Base-by-base conservation (phyloP, 1,140 invertebrate genomes). In the Aphis gossypii region DNA sequence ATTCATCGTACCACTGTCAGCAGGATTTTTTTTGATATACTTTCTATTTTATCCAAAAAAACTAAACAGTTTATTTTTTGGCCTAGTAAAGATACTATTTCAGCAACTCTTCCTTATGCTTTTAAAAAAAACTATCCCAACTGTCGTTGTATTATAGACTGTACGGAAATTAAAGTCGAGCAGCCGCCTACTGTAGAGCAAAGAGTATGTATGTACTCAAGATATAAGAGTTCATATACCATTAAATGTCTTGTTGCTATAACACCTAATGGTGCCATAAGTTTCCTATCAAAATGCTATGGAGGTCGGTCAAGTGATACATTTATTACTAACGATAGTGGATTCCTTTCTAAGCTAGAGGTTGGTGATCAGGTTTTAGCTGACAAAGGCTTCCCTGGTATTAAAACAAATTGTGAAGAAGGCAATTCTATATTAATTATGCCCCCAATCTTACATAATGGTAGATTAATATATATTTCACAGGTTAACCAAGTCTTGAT, bases 1-100 rank as follows among this genome's bases (percentile, higher is more conserved):
- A 86, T 86, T 44, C 83, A 86, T 86, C 83, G 41, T 86, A 86
- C 41, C 83, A 86, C 83, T 44, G 83, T 44, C 83, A 86, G 83
- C 35, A 86, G 83, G 35, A 86, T 86, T 21, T 86, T 86, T 86
- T 86, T 86, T 38, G 0, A 86, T 38, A 35, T 86, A 41, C 41
- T 44, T 56, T 56, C 21, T 86, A 86, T 86, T 44, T 86, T 86
- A 86, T 86, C 23, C 23, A 41, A 86, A 44, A 86, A 86, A 41
- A 86, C 84, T 46, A 44, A 86, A 86, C 38, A 86, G 21, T 46
- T 44, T 86, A 44, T 86, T 38, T 44, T 44, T 86, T 86, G 38
- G 23, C 21, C 20, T 44, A 86, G 44, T 86, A 86, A 86, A 86
- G 84, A 86, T 25, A 44, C 84, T 30, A 86, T 86, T 86, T 86